Conservation (phyloP, 2,113 vertebrate species). For the Hydrochoerus hydrochaeris region DNA sequence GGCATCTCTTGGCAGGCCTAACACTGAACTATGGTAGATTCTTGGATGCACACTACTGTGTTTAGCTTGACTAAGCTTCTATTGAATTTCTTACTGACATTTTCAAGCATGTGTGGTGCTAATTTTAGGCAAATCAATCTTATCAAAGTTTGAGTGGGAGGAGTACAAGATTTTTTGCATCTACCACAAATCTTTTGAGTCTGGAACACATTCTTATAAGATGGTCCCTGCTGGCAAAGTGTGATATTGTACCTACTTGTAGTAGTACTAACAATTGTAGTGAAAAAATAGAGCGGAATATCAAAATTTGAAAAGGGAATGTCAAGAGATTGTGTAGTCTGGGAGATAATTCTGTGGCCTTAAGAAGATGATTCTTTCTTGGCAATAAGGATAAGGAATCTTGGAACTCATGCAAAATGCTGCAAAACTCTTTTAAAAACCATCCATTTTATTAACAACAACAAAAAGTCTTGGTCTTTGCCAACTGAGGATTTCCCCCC, state of each 20-base stretch:
- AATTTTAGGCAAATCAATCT: background rate
- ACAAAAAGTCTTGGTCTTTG: background rate
- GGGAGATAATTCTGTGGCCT: background rate
- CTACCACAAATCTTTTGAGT: background rate
- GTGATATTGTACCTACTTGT: background rate
- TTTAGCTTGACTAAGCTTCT: background rate
- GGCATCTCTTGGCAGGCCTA: background rate
- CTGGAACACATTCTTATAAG: background rate
- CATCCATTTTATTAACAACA: background rate
- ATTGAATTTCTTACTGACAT: constrained; percentile 12
- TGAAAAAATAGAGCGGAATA: background rate
- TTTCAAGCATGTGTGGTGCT: background rate
- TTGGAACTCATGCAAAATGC: background rate
- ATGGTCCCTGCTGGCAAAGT: background rate
- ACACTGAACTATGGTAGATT: background rate
- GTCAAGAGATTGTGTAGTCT: background rate
- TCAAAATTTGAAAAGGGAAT: background rate
- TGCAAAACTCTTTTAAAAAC: background rate
- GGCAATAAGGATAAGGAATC: background rate
- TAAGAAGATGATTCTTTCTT: constrained; percentile 42
- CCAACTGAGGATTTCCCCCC: background rate
- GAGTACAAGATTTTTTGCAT: background rate
- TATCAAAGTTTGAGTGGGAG: background rate
- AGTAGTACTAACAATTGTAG: background rate
- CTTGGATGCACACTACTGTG: fast-evolving